Base-by-base conservation (phyloP, 2,113 vertebrate genomes). In the Damaliscus lunatus region DNA sequence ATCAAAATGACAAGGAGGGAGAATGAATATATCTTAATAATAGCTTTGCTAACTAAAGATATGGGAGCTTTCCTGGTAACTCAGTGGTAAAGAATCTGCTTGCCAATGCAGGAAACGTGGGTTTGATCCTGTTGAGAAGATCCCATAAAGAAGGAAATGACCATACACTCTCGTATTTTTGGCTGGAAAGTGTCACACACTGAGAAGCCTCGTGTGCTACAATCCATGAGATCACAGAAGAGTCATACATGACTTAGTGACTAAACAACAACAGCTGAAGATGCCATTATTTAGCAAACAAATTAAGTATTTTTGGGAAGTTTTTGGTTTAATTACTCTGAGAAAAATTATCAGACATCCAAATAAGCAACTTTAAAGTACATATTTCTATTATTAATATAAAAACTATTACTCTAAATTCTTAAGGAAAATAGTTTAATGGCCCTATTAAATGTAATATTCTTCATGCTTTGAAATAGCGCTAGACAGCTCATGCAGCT, bases 361-460 rank as follows among this genome's bases (percentile, higher is more conserved):
- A 71, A 96, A 97, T 71, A 0, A 83, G 12, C 23, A 89, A 91
- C 53, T 97, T 78, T 90, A 23, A 96, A 94, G 60, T 12, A 96
- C 9, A 64, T 1, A 53, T 77, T 55, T 43, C 12, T 92, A 84
- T 36, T 88, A 64, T 77, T 59, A 94, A 88, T 59, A 59, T 40
- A 93, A 96, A 90, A 88, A 55, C 3, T 2, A 96, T 52, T 88
- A 94, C 64, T 77, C 57, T 94, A 82, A 94, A 87, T 88, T 84
- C 90, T 81, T 71, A 71, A 59, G 71, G n/a, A 94, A 94, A 90
- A 94, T 25, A 71, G 78, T 71, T 52, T 94, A 94, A 80, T 85
- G n/a, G 17, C 31, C 29, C 12, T 17, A 83, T 57, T 93, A 96
- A 92, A 87, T 43, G 4, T 23, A 91, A 85, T 50, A 53, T 21